Evolutionary conservation across 2,888 invertebrate species (phyloP), one percentile per base, ranked within the genome.

Genomic region (Octonoba sinensis): DNA sequence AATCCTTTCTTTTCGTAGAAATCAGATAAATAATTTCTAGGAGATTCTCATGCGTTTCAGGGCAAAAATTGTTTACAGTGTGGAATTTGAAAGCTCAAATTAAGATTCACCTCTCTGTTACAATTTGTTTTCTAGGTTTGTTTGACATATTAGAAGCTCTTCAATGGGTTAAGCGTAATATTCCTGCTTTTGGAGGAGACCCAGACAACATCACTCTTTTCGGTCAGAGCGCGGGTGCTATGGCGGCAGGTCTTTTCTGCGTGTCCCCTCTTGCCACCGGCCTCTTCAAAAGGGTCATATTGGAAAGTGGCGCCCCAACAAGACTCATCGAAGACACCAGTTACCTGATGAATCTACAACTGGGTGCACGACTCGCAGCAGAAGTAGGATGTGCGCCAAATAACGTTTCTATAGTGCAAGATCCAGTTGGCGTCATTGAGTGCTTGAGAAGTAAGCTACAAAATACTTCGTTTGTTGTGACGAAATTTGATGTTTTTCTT

Each of bases 381-480:
- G 16, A 16, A 11, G 64, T 65, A 0, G 65, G 65, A 16, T 82
- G 82, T 36, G 57, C 70, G 16, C 47, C 47, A 1, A 65, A 79
- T 27, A 18, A 18, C 3, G 22, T 18, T 12, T 71, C 65, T 36
- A 44, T 82, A 27, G 3, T 46, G 0, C 18, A 57, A 8, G 13
- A 56, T 22, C 69, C 69, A 18, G 44, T 60, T 54, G 46, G 44
- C 2, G 67, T 74, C 1, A 46, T 69, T n/a, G 18, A 65, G 1
- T 83, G 83, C 47, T 64, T 76, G 47, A 66, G 56, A 69, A 18
- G 66, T 60, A 24, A 49, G 56, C n/a, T 46, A 20, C 66, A 18
- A 12, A 36, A 57, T 27, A 18, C 24, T 18, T 24, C 67, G 16
- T n/a, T 22, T 22, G 46, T 20, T 51, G 57, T 49, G n/a, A n/a